Base-by-base conservation (phyloP, 2,888 invertebrate species). In the Ormyrus thymus region DNA sequence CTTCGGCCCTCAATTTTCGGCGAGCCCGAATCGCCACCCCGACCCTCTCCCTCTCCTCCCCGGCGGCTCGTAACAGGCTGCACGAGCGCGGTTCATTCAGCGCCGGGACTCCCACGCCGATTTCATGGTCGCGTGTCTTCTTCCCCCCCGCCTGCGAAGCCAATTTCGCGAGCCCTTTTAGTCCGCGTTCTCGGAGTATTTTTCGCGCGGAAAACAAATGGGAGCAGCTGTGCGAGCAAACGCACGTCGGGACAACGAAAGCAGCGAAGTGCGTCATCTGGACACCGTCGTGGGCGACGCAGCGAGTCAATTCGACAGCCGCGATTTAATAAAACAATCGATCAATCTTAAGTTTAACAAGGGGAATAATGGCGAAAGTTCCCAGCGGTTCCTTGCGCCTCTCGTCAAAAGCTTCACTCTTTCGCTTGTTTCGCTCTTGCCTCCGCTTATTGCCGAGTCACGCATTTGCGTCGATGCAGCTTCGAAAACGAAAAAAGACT, bases 1-100 rank as follows among this genome's bases (percentile, higher is more conserved):
- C 64, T 6, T 29, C 29, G 65, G 65, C 73, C 73, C 61, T 73
- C 29, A 56, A 65, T 73, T 29, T 73, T 65, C 64, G 46, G n/a
- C 29, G 48, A 50, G 51, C 13, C 62, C 43, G 6, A 45, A 45
- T 53, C 53, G 8, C 46, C 1, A 10, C 13, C 13, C 10, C 8
- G 11, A 43, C 46, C 5, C 45, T 5, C 55, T 58, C 68, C n/a
- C 45, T 53, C 53, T 62, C 13, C 53, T 11, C 62, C 7, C 13
- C 13, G 9, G 4, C 7, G 4, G 7, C 9, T 72, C 51, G 4
- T 46, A 53, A 45, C 15, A 45, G 15, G 43, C 43, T 29, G 29
- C 0, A 51, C 43, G 53, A 13, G 53, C 43, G 45, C 46, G 53
- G 53, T 55, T 65, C 48, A 73, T 65, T 65, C 55, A 55, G 10